phyloP scores from a whole-genome alignment of 2,888 invertebrate genomes.

The Drosophila colorata region DNA sequence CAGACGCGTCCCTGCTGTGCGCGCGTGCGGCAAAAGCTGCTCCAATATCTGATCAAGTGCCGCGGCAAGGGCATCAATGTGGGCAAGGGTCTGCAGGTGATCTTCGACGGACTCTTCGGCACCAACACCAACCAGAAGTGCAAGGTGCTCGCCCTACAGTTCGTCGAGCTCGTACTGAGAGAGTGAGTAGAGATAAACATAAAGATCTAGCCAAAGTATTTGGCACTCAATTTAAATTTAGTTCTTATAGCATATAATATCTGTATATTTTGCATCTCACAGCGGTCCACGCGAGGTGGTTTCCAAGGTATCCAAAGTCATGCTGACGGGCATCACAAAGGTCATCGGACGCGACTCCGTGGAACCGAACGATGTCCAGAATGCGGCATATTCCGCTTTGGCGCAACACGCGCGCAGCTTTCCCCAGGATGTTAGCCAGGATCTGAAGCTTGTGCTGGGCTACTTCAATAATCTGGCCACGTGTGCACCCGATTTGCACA shows the following conservation, averaged over 20 bases:
- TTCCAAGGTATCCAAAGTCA: constrained; percentile 83
- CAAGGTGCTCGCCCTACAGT: constrained; percentile 92
- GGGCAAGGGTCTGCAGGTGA: constrained; percentile 94
- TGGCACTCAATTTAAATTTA: no score
- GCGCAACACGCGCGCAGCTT: constrained; percentile 86
- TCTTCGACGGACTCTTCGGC: constrained; percentile 95
- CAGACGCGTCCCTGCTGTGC: constrained; percentile 92
- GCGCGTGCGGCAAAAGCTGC: constrained; percentile 92
- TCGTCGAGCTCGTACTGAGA: constrained; percentile 92
- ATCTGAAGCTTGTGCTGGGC: constrained; percentile 86
- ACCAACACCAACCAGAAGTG: constrained; percentile 93
- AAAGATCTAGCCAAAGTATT: no score
- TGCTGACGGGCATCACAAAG: constrained; percentile 84
- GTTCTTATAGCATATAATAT: no score
- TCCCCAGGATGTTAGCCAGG: constrained; percentile 88
- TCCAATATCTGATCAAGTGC: constrained; percentile 92
- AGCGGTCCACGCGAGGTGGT: constrained; percentile 83
- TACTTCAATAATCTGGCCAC: constrained; percentile 84
- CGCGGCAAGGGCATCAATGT: constrained; percentile 90
- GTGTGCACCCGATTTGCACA: constrained; percentile 86
- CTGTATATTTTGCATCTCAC: background rate
- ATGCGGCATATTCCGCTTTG: constrained; percentile 85
- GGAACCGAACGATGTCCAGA: constrained; percentile 85
- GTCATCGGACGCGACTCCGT: constrained; percentile 82
- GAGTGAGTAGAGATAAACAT: constrained; percentile 87